Conservation (phyloP, 2,113 vertebrate species). For the Agapornis roseicollis region DNA sequence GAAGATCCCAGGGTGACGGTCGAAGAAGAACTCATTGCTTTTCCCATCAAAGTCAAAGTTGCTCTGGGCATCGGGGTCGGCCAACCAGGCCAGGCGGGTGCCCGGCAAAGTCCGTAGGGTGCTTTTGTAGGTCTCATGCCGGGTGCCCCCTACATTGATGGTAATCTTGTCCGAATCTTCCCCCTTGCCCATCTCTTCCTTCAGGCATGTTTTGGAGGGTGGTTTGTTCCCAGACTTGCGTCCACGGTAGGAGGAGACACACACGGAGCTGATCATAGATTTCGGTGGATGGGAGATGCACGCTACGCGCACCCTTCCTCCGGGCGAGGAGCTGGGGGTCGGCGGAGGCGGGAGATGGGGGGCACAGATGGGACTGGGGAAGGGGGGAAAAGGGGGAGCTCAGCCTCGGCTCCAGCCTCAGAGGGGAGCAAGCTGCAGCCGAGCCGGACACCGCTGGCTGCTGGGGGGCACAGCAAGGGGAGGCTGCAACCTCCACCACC, state of each 20-base stretch:
- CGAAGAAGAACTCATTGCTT: slow-evolving; percentile 92
- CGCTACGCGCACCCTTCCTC: slow-evolving; percentile 71
- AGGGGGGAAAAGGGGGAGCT: not conserved
- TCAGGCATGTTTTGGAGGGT: slow-evolving; percentile 97
- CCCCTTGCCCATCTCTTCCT: slow-evolving; percentile 94
- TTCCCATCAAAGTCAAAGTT: slow-evolving; percentile 77
- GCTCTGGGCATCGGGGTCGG: slow-evolving; percentile 83
- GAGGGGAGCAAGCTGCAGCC: slow-evolving; percentile 3
- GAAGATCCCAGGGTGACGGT: slow-evolving; percentile 95
- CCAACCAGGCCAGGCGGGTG: slow-evolving; percentile 93
- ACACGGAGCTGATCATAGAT: slow-evolving; percentile 99
- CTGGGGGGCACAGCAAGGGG: not conserved
- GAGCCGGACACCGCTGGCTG: not conserved
- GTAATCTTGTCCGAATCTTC: slow-evolving; percentile 95
- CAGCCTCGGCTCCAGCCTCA: not conserved
- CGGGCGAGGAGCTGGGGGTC: slow-evolving; percentile 60
- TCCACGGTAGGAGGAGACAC: slow-evolving; percentile 98
- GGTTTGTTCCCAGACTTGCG: slow-evolving; percentile 99
- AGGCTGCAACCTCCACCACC: slow-evolving; percentile 45
- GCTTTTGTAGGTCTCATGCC: slow-evolving; percentile 97
- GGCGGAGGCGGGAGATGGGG: slow-evolving; percentile 6
- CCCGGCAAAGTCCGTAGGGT: slow-evolving; percentile 92
- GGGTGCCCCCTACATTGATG: slow-evolving; percentile 94
- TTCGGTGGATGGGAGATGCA: slow-evolving; percentile 68
- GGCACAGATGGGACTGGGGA: slow-evolving; percentile 31